phyloP scores from a whole-genome alignment of 2,797 vertebrate species.

The Sebastes flavidus region DNA sequence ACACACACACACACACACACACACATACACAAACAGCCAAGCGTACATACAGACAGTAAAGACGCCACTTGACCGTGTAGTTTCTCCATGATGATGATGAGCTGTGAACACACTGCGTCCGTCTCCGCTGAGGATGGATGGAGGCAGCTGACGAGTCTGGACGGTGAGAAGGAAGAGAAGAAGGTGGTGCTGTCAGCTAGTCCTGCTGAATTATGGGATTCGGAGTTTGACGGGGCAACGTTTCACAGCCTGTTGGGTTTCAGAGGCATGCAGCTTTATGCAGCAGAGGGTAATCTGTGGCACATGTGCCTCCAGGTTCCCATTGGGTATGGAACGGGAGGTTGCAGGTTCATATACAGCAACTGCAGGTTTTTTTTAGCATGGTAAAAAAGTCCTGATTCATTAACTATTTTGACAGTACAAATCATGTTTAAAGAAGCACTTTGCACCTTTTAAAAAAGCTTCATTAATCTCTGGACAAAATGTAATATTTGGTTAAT shows the following conservation, averaged over 20 bases:
- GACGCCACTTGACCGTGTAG: slow-evolving; percentile 5
- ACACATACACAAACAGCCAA: background rate
- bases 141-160: slow-evolving; percentile 25
- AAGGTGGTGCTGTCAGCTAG: slow-evolving; percentile 29
- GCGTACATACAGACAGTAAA: background rate
- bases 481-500: background rate
- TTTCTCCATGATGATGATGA: slow-evolving; percentile 30
- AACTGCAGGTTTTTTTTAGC: background rate
- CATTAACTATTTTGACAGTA: background rate
- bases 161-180: slow-evolving; percentile 25
- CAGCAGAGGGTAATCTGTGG: slow-evolving; percentile 54
- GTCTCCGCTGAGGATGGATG: slow-evolving; percentile 22
- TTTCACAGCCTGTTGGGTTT: slow-evolving; percentile 71
- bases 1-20: background rate
- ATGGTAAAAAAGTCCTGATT: background rate
- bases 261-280: slow-evolving; percentile 47
- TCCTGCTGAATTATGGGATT: slow-evolving; percentile 65
- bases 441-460: no score
- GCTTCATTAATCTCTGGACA: background rate
- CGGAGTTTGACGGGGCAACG: slow-evolving; percentile 48
- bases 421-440: background rate
- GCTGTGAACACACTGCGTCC: slow-evolving; percentile 22
- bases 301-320: slow-evolving; percentile 62
- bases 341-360: background rate
- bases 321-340: slow-evolving; percentile 11